phyloP scores from a whole-genome alignment of 2,113 vertebrate genomes.

The Echinops telfairi region DNA sequence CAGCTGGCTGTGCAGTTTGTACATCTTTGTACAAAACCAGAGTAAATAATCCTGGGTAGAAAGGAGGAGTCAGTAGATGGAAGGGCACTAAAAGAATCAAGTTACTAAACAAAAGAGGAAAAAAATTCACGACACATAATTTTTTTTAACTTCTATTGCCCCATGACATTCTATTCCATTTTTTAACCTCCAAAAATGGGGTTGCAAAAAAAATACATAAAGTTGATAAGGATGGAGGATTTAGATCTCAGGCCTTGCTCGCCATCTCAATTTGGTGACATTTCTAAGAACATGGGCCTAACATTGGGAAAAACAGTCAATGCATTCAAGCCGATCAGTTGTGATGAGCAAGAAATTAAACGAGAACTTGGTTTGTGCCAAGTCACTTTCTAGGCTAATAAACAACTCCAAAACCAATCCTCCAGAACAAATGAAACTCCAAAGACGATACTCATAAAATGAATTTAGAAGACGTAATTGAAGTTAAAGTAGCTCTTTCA shows the following conservation, averaged over 20 bases:
- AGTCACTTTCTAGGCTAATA: background rate
- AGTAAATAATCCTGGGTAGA: background rate
- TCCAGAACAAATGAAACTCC: background rate
- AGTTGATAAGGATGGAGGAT: background rate
- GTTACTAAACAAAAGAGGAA: conserved; percentile 11
- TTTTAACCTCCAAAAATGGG: background rate
- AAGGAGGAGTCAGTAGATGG: background rate
- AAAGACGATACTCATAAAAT: background rate
- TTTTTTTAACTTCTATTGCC: background rate
- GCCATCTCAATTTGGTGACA: background rate
- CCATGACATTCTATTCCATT: background rate
- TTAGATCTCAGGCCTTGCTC: background rate
- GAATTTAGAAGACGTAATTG: background rate
- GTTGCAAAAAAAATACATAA: background rate
- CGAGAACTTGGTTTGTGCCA: conserved; percentile 15
- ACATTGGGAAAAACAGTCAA: background rate
- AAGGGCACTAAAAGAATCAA: conserved; percentile 13
- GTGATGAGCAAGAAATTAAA: background rate
- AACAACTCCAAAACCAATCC: background rate
- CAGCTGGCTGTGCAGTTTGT: background rate
- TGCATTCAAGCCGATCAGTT: background rate
- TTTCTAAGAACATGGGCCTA: background rate
- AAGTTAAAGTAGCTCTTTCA: background rate
- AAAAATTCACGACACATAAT: background rate
- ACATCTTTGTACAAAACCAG: background rate